Conservation (phyloP, 2,797 vertebrate genomes). For the Australoheros facetus region DNA sequence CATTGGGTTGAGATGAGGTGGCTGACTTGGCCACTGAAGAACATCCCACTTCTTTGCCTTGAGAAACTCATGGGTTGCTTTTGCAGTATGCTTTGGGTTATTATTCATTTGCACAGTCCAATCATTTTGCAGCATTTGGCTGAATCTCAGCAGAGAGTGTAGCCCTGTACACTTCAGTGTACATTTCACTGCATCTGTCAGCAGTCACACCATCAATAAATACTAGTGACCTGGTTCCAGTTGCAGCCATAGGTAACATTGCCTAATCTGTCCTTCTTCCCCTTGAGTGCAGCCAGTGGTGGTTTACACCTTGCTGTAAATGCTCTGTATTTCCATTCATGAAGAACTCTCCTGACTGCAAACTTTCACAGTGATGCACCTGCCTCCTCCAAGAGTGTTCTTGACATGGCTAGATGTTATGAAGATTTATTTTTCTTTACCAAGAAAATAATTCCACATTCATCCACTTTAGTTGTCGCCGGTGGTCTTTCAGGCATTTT, state of each 20-base stretch:
- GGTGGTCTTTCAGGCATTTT: neutral
- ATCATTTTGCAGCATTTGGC: neutral
- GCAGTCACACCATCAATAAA: neutral
- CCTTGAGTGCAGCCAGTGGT: neutral
- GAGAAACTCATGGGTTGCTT: neutral
- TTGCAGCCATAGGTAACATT: neutral
- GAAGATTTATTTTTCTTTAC: neutral
- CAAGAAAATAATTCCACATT: neutral
- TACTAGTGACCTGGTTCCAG: neutral
- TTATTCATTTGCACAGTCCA: neutral
- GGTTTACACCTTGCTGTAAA: neutral
- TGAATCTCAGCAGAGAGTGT: neutral
- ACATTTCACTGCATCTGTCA: neutral
- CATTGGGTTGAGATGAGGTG: neutral
- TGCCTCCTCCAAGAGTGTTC: neutral
- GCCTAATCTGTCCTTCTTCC: neutral
- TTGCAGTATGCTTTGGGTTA: neutral
- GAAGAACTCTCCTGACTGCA: too few relatives aligned
- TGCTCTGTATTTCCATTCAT: too few relatives aligned
- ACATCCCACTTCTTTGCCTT: neutral
- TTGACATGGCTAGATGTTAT: neutral
- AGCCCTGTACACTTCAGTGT: neutral
- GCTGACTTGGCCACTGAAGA: neutral
- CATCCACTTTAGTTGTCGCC: neutral
- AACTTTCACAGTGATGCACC: rapidly evolving